Conservation (phyloP, 2,113 vertebrate species). For the Electrona antarctica region DNA sequence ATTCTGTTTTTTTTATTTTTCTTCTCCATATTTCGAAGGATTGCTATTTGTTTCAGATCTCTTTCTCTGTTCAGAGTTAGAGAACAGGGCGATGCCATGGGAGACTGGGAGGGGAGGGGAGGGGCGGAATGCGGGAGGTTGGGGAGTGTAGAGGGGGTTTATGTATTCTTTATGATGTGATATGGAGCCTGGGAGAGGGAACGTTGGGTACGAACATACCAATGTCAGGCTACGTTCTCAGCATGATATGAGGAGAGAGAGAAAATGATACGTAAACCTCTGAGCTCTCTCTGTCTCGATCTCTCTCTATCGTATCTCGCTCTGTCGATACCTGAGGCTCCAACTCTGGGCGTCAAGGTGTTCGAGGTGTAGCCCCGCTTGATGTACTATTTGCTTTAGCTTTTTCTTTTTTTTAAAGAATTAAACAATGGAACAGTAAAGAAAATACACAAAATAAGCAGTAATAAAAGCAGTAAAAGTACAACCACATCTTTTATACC, state of each 20-base stretch:
- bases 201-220: constrained; percentile 75
- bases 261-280: constrained; percentile 69
- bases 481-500: neutral
- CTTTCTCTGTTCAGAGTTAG: constrained; percentile 69
- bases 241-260: constrained; percentile 63
- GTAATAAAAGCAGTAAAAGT: neutral
- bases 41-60: constrained; percentile 70
- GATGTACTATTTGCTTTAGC: constrained; percentile 25
- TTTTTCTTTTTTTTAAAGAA: constrained; percentile 10
- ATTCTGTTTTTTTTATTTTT: neutral
- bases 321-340: constrained; percentile 70
- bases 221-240: constrained; percentile 72
- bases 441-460: neutral
- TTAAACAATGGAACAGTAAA: constrained; percentile 4
- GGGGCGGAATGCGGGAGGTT: neutral
- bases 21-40: constrained; percentile 60
- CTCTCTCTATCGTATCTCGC: neutral
- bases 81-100: constrained; percentile 73
- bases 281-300: constrained; percentile 50
- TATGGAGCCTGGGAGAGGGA: constrained; percentile 76
- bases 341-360: constrained; percentile 31
- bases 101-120: constrained; percentile 61
- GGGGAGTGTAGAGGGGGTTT: constrained; percentile 49
- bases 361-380: constrained; percentile 28
- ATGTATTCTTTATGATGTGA: constrained; percentile 81